A percentile compares a stretch with the other conserved stretches of the same genome.
Conservation (phyloP, 1,140 invertebrate species). For the Ptiloglossa arizonensis region DNA sequence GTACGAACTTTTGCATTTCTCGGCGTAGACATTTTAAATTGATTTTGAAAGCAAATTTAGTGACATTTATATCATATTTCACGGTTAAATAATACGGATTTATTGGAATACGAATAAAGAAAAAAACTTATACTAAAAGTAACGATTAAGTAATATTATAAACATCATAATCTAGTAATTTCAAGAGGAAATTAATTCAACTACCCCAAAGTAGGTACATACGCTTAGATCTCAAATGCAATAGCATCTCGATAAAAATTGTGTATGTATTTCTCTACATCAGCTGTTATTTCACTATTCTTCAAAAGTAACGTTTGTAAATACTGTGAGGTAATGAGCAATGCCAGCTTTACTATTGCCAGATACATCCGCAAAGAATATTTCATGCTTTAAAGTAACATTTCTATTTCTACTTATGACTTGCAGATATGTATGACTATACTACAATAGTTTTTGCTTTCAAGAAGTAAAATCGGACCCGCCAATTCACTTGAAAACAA, state of each 20-base stretch:
- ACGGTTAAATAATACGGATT: not conserved
- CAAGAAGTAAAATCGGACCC: no score
- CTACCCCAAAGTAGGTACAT: not conserved
- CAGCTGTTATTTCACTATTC: not conserved
- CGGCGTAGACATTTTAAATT: no score
- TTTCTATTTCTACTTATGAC: not conserved
- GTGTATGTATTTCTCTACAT: not conserved
- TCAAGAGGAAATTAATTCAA: not conserved
- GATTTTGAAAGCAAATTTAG: not conserved
- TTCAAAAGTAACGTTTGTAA: not conserved
- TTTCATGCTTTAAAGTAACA: not conserved
- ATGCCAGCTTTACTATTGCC: not conserved
- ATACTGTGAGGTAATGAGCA: constrained; percentile 5
- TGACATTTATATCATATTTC: not conserved
- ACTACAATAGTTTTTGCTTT: no score
- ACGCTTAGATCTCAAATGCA: not conserved
- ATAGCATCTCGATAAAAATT: not conserved
- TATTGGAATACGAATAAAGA: not conserved
- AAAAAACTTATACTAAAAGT: not conserved
- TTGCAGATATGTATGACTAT: not conserved
- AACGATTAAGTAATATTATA: not conserved
- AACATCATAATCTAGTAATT: not conserved
- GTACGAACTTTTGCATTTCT: no score
- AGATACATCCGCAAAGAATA: not conserved
- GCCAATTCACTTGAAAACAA: no score